Base-by-base conservation (phyloP, 2,888 invertebrate species). In the Protula sp. region DNA sequence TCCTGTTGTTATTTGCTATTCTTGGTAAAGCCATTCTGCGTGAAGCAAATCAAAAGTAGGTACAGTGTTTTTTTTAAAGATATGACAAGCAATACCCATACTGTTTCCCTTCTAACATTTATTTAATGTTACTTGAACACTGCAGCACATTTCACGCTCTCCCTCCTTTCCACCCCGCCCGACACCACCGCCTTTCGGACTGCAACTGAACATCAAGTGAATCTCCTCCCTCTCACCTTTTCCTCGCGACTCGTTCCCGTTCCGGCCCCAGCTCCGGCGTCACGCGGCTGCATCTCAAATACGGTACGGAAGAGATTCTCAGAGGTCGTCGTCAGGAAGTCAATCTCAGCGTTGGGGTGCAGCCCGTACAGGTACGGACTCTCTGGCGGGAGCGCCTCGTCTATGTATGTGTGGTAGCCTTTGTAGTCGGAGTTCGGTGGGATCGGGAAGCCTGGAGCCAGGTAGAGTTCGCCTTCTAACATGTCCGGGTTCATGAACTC, bases 301-400 rank as follows among this genome's bases (percentile, higher is more conserved):
- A 97, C 93, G 0, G 92, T 94, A 67, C 88, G 87, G 75, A 95
- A 95, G 28, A 97, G 83, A 78, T 90, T 92, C 75, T 94, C 94
- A 0, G 94, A 92, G 0, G 91, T 91, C 0, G 92, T 92, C 0
- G 94, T 94, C 26, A 95, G 82, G 75, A 95, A 94, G 14, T 95
- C 94, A 53, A 95, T 94, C 83, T 95, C 95, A 1, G 97, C 94
- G 78, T 97, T 97, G 0, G 95, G 94, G 83, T 95, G 95, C 4
- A 97, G 83, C 0, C 95, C 95, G 73, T 95, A 97, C 9, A 97
- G 84, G 75, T 92, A 90, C 0, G 95, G 95, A 0, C 92, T 92
- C 80, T 97, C 95, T 0, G 90, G 86, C 0, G 95, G 95, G 86
- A 97, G 88, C 50, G 86, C 87, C 67, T 94, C 94, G 78, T 94